Evolutionary conservation across 1,140 invertebrate genomes (phyloP), one percentile per base, ranked within the genome.

Genomic region (Tetramorium parvispinum): DNA sequence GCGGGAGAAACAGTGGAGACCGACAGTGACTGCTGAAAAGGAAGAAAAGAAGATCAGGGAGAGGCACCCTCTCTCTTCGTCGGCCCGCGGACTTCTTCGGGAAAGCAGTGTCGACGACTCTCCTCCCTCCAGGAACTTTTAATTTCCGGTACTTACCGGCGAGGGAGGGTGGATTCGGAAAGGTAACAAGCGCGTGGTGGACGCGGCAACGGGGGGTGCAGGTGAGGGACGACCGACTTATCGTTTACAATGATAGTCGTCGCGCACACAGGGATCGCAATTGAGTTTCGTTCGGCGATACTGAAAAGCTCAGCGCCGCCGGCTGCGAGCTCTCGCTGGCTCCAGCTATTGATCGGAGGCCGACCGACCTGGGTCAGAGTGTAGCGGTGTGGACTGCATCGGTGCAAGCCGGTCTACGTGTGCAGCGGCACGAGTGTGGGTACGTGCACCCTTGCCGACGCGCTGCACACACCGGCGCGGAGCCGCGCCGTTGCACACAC

Each of bases 341-440:
- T 94, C 94, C 93, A 92, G 94, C 94, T 95, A 95, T 95, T 95
- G 94, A 95, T 95, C 94, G 94, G 92, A 92, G 93, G 92, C 93
- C 94, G 93, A 94, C 92, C 94, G 94, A 94, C 92, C 94, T 94
- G 94, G 94, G 94, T 95, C 94, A 94, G 92, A 93, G 93, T 83
- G 55, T 92, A 92, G 92, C 92, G 92, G 92, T 94, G 92, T 94
- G 94, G 93, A 94, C 94, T 94, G 94, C 94, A 94, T 94, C 90
- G 91, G 91, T 92, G 92, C 89, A 92, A 73, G 53, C 79, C 40
- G 63, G 53, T 68, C 88, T 89, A 89, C 86, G 85, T 85, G 86
- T 88, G 92, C 89, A 90, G 71, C 85, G 77, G 77, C 65, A 76
- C 61, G 85, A 53, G 79, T 88, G 79, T 82, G 85, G 85, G 88